Evolutionary conservation across 2,888 invertebrate genomes (phyloP).

Genomic region (Axea sp.): DNA sequence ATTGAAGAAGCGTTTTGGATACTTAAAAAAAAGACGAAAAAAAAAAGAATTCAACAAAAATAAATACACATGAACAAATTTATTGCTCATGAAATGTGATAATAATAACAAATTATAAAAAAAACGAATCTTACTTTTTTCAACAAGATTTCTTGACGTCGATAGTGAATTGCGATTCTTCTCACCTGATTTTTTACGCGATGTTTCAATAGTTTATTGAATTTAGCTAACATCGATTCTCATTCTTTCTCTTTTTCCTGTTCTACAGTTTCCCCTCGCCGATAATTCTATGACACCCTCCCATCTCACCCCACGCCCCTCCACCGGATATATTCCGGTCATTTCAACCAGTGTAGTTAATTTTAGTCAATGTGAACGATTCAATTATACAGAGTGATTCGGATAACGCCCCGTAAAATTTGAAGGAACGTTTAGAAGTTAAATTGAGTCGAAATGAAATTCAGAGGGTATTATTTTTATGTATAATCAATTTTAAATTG

Average conservation of each 20-base stretch:
- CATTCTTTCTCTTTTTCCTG: no score
- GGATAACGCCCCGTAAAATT: slow-evolving; percentile 25
- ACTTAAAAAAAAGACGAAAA: no score
- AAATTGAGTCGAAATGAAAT: slow-evolving; percentile 38
- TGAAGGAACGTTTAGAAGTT: slow-evolving; percentile 33
- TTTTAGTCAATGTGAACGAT: slow-evolving; percentile 21
- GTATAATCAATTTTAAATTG: slow-evolving; percentile 41
- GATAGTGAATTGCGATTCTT: slow-evolving; percentile 40
- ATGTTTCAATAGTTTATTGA: slow-evolving; percentile 32
- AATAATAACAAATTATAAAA: no score
- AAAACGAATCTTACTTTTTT: no score
- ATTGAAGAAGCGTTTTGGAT: no score
- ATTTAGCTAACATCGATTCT: neutral
- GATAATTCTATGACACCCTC: no score
- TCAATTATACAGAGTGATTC: slow-evolving; percentile 30
- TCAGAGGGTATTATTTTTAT: slow-evolving; percentile 34
- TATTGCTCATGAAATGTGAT: no score
- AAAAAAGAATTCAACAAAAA: no score
- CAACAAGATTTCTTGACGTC: no score
- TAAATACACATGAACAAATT: no score
- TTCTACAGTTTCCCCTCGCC: no score
- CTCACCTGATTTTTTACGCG: slow-evolving; percentile 42
- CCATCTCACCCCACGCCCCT: no score
- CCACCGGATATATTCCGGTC: slow-evolving; percentile 15
- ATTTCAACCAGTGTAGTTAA: slow-evolving; percentile 28